phyloP scores from a whole-genome alignment of 2,797 vertebrate genomes.

The Acanthornis magna region DNA sequence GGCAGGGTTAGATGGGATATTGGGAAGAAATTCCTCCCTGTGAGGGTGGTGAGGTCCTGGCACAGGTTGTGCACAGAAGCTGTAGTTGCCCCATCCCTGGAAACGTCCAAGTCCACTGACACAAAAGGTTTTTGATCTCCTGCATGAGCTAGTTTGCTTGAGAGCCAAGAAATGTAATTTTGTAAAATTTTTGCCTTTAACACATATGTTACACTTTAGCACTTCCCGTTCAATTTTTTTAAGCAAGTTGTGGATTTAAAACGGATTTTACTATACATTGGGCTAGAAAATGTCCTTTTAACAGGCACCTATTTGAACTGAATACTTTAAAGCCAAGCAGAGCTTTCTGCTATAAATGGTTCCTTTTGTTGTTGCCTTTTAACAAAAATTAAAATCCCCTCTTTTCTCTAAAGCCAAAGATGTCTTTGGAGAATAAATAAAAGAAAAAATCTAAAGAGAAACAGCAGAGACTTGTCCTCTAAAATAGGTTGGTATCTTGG shows the following conservation, averaged over 20 bases:
- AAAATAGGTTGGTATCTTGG: conserved; percentile 31
- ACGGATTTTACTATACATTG: background rate
- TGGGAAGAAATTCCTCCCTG: background rate
- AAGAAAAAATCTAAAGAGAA: conserved; percentile 12
- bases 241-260: background rate
- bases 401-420: conserved; percentile 1
- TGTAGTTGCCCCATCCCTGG: background rate
- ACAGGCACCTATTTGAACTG: background rate
- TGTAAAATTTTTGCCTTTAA: background rate
- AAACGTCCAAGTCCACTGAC: background rate
- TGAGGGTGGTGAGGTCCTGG: background rate
- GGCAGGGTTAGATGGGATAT: background rate
- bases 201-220: background rate
- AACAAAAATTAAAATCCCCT: conserved; percentile 49
- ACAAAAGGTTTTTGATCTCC: background rate
- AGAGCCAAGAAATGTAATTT: background rate
- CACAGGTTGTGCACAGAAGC: background rate
- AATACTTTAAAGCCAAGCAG: conserved; percentile 25
- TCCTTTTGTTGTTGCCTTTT: conserved; percentile 48
- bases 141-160: background rate
- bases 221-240: background rate
- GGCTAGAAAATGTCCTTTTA: background rate
- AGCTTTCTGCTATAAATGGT: conserved; percentile 21
- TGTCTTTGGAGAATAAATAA: conserved; percentile 47
- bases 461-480: conserved; percentile 22